A percentile compares a stretch with the other conserved stretches of the same genome.
Conservation (phyloP, 2,888 invertebrate species). For the Mythimna lalbum region DNA sequence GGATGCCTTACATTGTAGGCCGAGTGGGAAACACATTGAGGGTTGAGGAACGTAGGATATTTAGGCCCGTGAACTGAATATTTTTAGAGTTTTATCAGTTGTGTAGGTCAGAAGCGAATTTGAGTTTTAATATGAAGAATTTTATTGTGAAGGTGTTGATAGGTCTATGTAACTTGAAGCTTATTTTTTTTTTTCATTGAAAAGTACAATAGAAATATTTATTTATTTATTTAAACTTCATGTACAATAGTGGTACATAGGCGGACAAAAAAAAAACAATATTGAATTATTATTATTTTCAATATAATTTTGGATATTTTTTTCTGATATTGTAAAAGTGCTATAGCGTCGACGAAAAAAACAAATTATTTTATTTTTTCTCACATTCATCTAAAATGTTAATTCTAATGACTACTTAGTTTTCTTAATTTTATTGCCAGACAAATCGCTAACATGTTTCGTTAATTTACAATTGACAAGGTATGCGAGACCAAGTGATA, state of each 20-base stretch:
- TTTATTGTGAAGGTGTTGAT: not conserved
- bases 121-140: not conserved
- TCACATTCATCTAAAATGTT: not conserved
- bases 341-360: no score
- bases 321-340: no score
- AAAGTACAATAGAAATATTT: no score
- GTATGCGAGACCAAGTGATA: conserved; percentile 4
- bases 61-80: conserved; percentile 10
- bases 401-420: not conserved
- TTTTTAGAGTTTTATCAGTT: conserved; percentile 32
- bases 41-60: conserved; percentile 30
- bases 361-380: not conserved
- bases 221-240: no score
- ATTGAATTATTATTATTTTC: no score
- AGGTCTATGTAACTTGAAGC: not conserved
- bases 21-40: conserved; percentile 30
- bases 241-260: no score
- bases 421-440: not conserved
- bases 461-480: conserved; percentile 21
- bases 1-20: conserved; percentile 66
- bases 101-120: conserved; percentile 2
- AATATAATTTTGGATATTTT: no score
- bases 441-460: not conserved
- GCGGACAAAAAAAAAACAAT: no score
- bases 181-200: no score